Evolutionary conservation across 2,888 invertebrate species (phyloP).

Genomic region (Apamea crenata): DNA sequence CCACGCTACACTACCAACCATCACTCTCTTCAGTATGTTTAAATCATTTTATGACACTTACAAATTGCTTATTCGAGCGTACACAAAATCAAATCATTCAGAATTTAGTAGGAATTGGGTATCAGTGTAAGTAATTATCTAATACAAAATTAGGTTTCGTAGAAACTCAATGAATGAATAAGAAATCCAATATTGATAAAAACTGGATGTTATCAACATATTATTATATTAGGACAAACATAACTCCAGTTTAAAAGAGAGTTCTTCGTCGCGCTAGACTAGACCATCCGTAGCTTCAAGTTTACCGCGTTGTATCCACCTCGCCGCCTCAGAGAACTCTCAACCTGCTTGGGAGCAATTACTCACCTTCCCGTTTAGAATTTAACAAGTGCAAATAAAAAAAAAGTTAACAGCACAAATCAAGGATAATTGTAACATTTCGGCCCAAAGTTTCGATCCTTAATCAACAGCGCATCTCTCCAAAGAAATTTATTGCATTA

Average conservation of each 20-base stretch:
- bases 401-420: neutral
- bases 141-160: neutral
- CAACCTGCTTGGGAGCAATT: neutral
- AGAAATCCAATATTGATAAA: neutral
- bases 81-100: neutral
- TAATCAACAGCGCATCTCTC: neutral
- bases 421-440: neutral
- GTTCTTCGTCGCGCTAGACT: neutral
- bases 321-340: neutral
- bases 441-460: neutral
- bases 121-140: neutral
- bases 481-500: neutral
- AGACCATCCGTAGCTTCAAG: neutral
- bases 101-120: neutral
- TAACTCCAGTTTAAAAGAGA: neutral
- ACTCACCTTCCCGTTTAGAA: neutral
- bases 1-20: neutral
- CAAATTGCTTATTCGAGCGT: neutral
- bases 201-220: no score
- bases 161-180: neutral
- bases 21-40: neutral
- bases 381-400: neutral
- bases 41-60: neutral
- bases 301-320: neutral
- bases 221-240: neutral